A percentile compares a stretch with the other conserved stretches of the same genome.
These are phyloP conservation scores for Spinibarbus caldwelli DNA, from an alignment of 2,797 vertebrate species.

Conservation along the genomic window DNA sequence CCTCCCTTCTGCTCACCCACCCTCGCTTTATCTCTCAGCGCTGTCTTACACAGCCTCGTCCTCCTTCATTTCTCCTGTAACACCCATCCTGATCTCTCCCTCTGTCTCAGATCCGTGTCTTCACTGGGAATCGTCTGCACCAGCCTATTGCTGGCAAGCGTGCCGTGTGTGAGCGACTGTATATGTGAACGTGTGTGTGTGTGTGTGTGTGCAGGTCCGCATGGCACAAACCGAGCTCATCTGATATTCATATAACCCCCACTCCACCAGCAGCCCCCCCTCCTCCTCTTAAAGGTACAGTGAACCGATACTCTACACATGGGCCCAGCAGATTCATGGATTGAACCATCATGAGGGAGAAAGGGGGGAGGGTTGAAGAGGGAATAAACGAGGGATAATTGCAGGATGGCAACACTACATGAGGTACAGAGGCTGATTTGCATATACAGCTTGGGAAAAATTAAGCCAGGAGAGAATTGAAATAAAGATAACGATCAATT, in stretches of 20 bases:
- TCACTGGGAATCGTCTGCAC: slow-evolving; percentile 71
- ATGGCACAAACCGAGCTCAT: slow-evolving; percentile 84
- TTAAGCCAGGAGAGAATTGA: neutral
- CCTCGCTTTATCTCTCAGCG: slow-evolving; percentile 29
- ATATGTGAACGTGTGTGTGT: slow-evolving; percentile 53
- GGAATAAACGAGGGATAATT: slow-evolving; percentile 6
- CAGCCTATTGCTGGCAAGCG: slow-evolving; percentile 58
- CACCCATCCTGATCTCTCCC: slow-evolving; percentile 38
- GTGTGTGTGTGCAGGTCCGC: slow-evolving; percentile 71
- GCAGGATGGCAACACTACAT: neutral
- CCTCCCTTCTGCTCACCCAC: neutral
- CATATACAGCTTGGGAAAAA: neutral
- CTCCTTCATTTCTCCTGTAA: slow-evolving; percentile 43
- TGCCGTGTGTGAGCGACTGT: slow-evolving; percentile 55
- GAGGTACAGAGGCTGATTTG: neutral
- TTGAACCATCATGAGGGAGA: slow-evolving; percentile 40
- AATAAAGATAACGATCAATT: neutral
- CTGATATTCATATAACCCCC: slow-evolving; percentile 82
- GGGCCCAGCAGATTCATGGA: slow-evolving; percentile 33
- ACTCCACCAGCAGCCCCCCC: slow-evolving; percentile 60
- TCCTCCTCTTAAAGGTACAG: slow-evolving; percentile 76
- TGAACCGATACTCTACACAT: slow-evolving; percentile 32
- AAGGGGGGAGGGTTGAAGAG: neutral
- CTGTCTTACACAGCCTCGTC: slow-evolving; percentile 37
- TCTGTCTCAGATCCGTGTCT: slow-evolving; percentile 50